Evolutionary conservation across 2,113 vertebrate species (phyloP), one percentile per base, ranked within the genome.

Genomic region (Triplophysa rosa): DNA sequence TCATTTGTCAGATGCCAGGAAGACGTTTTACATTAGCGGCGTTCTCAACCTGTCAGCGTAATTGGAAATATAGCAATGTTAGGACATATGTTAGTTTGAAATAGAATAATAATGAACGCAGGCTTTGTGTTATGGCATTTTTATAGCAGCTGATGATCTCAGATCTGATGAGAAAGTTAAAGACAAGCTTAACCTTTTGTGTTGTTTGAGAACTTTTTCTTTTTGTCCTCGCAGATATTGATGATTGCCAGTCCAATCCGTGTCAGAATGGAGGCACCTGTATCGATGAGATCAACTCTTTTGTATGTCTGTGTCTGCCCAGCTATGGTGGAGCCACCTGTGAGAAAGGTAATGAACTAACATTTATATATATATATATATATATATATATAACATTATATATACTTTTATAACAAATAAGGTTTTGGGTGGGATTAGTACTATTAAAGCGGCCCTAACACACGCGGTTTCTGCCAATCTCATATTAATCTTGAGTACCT

Each of bases 191-290:
- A 49, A 54, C 8, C 52, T 8, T 42, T 49, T 14, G 2, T 56
- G 13, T 67, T 61, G 59, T 45, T 24, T 76, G 19, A 49, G 4
- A 33, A 62, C 49, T 56, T 67, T 61, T 23, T 78, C 2, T 33
- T 6, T 83, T 33, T 67, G 47, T 77, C 14, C 45, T 67, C 67
- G 69, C 88, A 94, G 93, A 94, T 87, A 91, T 94, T 69, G 93
- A 94, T 14, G 93, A 94, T 85, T 94, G 93, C 84, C 93, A 94
- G 87, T 94, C 93, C 4, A 92, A 92, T 86, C 93, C 93, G 6
- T 98, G 97, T 87, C 95, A 94, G 88, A 99, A 99, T 0, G 97
- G 96, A 4, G 97, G 96, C 72, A 99, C 97, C 79, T 99, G 97
- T 88, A 95, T 98, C 0, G 97, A 98, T 0, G 96, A 98, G 86